phyloP scores from a whole-genome alignment of 2,797 vertebrate species.

The Psittacula derbiana region DNA sequence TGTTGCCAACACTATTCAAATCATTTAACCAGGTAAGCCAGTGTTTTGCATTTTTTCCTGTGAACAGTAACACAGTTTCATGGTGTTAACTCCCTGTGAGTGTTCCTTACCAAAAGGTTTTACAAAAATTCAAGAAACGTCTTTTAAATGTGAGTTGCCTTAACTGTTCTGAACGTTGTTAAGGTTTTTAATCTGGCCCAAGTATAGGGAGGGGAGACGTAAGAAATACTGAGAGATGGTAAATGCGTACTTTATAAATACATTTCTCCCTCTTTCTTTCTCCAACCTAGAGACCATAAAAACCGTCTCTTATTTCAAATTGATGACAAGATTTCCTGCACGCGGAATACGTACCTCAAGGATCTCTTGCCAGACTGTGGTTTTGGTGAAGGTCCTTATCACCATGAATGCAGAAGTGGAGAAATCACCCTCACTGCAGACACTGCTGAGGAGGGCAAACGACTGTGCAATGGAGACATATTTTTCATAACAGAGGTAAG shows the following conservation, averaged over 20 bases:
- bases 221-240: not conserved
- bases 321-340: slow-evolving; percentile 84
- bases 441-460: slow-evolving; percentile 44
- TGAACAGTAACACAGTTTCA: not conserved
- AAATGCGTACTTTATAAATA: not conserved
- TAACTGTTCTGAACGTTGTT: not conserved
- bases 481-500: slow-evolving; percentile 81
- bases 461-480: slow-evolving; percentile 86
- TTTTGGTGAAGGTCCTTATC: rapidly evolving
- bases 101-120: not conserved
- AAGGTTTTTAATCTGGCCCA: not conserved
- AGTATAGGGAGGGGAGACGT: not conserved
- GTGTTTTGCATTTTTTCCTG: not conserved
- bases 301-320: slow-evolving; percentile 66
- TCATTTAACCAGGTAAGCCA: slow-evolving; percentile 76
- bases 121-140: not conserved
- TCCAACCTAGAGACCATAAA: slow-evolving; percentile 68
- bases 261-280: not conserved
- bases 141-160: not conserved
- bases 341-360: slow-evolving; percentile 75
- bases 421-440: not conserved
- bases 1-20: slow-evolving; percentile 80
- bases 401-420: not conserved
- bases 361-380: slow-evolving; percentile 47
- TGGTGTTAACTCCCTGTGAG: not conserved